These are phyloP conservation scores for Drosophila truncata DNA, from an alignment of 1,140 invertebrate species.

Conservation along the genomic window DNA sequence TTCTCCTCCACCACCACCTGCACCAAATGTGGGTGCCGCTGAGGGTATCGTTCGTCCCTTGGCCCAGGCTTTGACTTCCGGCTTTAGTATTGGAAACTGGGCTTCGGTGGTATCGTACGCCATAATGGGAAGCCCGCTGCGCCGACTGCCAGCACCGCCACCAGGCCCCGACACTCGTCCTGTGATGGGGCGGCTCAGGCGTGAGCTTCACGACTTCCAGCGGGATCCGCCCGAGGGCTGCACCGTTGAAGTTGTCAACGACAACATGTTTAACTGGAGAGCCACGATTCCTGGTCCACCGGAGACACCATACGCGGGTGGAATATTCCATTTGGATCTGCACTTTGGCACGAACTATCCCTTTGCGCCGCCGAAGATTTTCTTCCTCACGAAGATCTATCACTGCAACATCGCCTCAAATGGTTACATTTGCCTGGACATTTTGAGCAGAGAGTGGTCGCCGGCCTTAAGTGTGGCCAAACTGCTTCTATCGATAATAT, in stretches of 20 bases:
- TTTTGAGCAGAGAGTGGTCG: conserved; percentile 96
- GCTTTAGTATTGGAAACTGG: no score
- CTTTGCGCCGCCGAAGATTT: conserved; percentile 92
- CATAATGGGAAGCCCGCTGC: neutral
- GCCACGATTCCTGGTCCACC: conserved; percentile 87
- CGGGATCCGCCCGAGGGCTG: conserved; percentile 17
- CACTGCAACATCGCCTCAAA: conserved; percentile 92
- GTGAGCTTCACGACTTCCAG: conserved; percentile 4
- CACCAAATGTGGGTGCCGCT: no score
- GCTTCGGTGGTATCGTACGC: neutral
- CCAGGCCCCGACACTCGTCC: accelerated
- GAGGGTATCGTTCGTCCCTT: no score
- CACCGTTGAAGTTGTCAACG: neutral
- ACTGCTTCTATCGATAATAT: conserved; percentile 97
- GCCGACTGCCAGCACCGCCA: neutral
- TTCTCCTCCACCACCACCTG: no score
- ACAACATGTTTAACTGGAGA: conserved; percentile 28
- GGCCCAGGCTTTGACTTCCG: no score
- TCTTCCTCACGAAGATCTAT: conserved; percentile 93
- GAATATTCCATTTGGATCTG: conserved; percentile 91
- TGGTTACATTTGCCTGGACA: conserved; percentile 91
- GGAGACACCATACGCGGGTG: conserved; percentile 92
- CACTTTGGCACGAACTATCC: conserved; percentile 92
- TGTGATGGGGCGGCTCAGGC: neutral
- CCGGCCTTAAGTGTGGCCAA: conserved; percentile 98